Evolutionary conservation across 1,140 invertebrate species (phyloP), one percentile per base, ranked within the genome.

Genomic region (Spodoptera frugiperda): DNA sequence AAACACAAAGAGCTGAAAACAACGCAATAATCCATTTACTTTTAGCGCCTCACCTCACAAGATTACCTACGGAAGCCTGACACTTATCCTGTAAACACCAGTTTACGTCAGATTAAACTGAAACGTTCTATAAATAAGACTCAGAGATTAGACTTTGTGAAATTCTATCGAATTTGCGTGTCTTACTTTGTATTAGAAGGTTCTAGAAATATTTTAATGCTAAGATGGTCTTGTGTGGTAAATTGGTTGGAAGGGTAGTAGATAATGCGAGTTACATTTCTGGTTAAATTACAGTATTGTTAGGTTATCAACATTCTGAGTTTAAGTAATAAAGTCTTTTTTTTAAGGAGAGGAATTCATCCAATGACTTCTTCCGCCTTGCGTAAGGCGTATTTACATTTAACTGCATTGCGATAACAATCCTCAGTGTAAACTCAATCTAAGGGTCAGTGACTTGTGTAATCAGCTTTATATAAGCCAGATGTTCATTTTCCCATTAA

Each of bases 11-110:
- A 48, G 17, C 3, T 39, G 21, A 57, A n/a, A 57, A 57, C 55
- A 49, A 65, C n/a, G 39, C 21, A 57, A 78, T 82, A 82, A 83
- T 81, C 80, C 75, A 48, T 77, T 84, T 79, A 78, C 72, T 80
- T 78, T 57, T 8, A 78, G 79, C 74, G 49, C 77, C 78, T 76
- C 83, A 75, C 78, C 70, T 79, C 53, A 25, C 14, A 5, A 75
- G 83, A 84, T 84, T 82, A 84, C 11, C 15, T 15, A 39, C 5
- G 10, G 30, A 75, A 46, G 39, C 33, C n/a, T 67, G 51, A 57
- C 68, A 71, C 19, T 78, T 53, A 78, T 73, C 76, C 76, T 63
- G 68, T 54, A 63, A 73, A 55, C 25, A 79, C 67, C 73, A 75
- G 78, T 75, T 78, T 80, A 73, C 63, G 55, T 70, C 54, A 74